phyloP scores from a whole-genome alignment of 37 sponge, comb jelly and placozoan species.

The Aplysina aerophoba region DNA sequence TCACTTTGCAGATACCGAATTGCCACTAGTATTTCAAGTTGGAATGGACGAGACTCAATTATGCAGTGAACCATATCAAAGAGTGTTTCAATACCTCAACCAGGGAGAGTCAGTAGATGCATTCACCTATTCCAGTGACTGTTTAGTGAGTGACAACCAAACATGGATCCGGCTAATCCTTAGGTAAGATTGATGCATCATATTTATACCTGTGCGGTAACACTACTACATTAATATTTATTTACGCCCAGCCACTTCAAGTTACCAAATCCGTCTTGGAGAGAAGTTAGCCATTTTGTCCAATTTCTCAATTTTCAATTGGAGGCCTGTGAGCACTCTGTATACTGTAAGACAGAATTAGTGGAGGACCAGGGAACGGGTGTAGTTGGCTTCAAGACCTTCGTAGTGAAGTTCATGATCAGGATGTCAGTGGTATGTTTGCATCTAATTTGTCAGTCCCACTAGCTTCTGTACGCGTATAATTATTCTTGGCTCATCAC shows the following conservation, averaged over 20 bases:
- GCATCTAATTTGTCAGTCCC: no score
- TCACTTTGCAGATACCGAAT: background rate
- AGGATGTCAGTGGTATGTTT: slow-evolving; percentile 74
- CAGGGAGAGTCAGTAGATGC: background rate
- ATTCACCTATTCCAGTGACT: background rate
- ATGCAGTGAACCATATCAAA: background rate
- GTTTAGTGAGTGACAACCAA: background rate
- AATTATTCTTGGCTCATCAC: no score
- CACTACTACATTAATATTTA: background rate
- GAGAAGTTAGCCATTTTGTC: slow-evolving; percentile 57
- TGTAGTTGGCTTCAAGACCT: slow-evolving; percentile 52
- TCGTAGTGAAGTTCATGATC: slow-evolving; percentile 92
- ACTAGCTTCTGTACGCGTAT: no score
- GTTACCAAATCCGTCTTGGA: slow-evolving; percentile 52
- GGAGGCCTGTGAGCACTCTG: slow-evolving; percentile 27
- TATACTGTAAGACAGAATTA: background rate
- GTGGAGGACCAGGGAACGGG: background rate
- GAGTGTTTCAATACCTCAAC: slow-evolving; percentile 16
- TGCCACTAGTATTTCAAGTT: background rate
- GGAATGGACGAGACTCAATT: background rate
- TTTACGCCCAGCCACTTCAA: slow-evolving; percentile 26
- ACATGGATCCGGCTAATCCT: background rate
- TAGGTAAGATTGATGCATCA: slow-evolving; percentile 4
- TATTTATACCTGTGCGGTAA: background rate
- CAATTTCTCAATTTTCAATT: slow-evolving; percentile 57